Conservation (phyloP, 2,888 invertebrate genomes). For the Myopa testacea region DNA sequence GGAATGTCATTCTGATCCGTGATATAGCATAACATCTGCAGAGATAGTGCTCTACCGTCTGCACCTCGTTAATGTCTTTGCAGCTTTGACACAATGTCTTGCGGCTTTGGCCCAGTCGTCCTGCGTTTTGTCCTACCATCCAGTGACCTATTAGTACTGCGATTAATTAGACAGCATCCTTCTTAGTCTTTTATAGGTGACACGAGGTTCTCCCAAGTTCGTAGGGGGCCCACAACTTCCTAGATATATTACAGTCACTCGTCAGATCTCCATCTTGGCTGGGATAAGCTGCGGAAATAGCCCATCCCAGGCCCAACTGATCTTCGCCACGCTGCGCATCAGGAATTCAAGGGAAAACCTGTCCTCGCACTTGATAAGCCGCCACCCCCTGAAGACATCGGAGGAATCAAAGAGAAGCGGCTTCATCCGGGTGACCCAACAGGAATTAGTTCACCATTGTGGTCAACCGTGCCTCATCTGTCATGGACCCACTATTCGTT, state of each 20-base stretch:
- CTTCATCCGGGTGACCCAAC: too few species aligned
- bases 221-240: background rate
- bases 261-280: slow-evolving; percentile 1
- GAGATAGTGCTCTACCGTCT: background rate
- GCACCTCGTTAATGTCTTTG: background rate
- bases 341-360: too few species aligned
- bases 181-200: background rate
- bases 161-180: background rate
- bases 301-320: too few species aligned
- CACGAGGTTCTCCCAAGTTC: background rate
- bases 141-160: background rate
- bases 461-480: too few species aligned
- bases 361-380: too few species aligned
- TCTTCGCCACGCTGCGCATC: too few species aligned
- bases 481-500: too few species aligned
- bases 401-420: too few species aligned
- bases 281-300: background rate
- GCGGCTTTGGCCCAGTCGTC: background rate
- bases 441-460: too few species aligned
- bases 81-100: background rate
- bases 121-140: background rate
- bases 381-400: too few species aligned
- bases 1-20: background rate
- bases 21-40: background rate
- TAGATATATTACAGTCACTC: too few species aligned